Conservation (phyloP, 37 sponge, comb jelly and placozoan species). For the Halisarca cf. caerulea region DNA sequence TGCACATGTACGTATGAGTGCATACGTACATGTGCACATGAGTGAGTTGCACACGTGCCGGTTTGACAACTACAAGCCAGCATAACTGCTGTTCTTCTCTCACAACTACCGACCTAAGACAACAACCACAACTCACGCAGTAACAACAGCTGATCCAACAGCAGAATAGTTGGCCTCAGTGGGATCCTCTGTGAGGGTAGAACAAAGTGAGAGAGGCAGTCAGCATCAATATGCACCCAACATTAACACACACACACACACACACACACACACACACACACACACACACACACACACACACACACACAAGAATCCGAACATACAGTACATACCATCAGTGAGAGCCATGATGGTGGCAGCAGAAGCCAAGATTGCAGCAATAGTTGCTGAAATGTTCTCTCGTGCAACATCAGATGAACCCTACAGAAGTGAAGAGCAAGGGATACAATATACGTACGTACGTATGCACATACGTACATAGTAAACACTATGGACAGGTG, state of each 20-base stretch:
- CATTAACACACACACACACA: no score
- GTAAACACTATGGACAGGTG: no score
- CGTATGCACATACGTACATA: neutral
- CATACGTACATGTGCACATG: neutral
- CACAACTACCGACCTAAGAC: neutral
- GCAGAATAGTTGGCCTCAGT: constrained; percentile 10
- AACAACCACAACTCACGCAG: neutral
- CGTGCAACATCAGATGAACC: neutral
- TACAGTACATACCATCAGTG: neutral
- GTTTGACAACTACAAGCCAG: no score
- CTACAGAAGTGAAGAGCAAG: neutral
- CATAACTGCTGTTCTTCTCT: no score
- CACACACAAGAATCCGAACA: no score
- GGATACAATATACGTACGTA: neutral
- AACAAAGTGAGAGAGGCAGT: no score
- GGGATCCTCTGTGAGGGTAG: neutral
- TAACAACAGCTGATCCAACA: constrained; percentile 4
- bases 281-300: no score
- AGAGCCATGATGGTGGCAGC: constrained; percentile 16
- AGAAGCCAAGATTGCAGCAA: constrained; percentile 28
- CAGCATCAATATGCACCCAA: no score
- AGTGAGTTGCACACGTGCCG: no score
- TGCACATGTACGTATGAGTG: neutral
- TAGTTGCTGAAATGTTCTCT: constrained; percentile 22
- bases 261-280: no score